These are phyloP conservation scores for Drosophila albomicans DNA, from an alignment of 1,140 invertebrate species.

Conservation along the genomic window DNA sequence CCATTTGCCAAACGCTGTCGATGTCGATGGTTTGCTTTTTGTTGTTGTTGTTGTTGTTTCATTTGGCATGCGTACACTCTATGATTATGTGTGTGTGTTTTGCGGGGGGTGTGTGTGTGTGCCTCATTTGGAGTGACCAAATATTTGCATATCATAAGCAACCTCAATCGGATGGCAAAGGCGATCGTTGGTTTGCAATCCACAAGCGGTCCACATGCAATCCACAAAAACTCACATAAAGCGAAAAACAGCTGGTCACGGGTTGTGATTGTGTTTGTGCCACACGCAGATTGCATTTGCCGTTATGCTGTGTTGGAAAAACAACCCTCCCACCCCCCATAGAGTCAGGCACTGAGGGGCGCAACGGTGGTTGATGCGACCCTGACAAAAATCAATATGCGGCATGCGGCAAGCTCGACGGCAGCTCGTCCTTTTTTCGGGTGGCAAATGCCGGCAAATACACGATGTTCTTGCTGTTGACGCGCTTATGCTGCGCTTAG, in stretches of 20 bases:
- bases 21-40: too few species aligned
- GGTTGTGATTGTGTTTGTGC: conserved; percentile 36
- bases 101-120: conserved; percentile 1
- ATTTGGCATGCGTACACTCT: conserved; percentile 51
- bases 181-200: neutral
- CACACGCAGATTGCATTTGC: conserved; percentile 45
- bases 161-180: neutral
- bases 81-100: conserved; percentile 1
- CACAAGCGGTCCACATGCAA: neutral
- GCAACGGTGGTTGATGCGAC: conserved; percentile 46
- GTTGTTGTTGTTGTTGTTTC: conserved; percentile 52
- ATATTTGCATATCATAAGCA: conserved; percentile 75
- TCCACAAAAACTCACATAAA: neutral
- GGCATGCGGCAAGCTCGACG: conserved; percentile 7
- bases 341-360: neutral
- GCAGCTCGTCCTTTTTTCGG: conserved; percentile 19
- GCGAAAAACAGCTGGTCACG: conserved; percentile 60
- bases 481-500: conserved; percentile 47
- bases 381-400: conserved; percentile 53
- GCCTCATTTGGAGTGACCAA: conserved; percentile 50
- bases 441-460: conserved; percentile 41
- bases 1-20: conserved; percentile 34
- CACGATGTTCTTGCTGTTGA: conserved; percentile 32
- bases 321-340: conserved; percentile 23
- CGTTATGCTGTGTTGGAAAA: conserved; percentile 41